Conservation (phyloP, 2,113 vertebrate genomes). For the Phalacrocorax aristotelis region DNA sequence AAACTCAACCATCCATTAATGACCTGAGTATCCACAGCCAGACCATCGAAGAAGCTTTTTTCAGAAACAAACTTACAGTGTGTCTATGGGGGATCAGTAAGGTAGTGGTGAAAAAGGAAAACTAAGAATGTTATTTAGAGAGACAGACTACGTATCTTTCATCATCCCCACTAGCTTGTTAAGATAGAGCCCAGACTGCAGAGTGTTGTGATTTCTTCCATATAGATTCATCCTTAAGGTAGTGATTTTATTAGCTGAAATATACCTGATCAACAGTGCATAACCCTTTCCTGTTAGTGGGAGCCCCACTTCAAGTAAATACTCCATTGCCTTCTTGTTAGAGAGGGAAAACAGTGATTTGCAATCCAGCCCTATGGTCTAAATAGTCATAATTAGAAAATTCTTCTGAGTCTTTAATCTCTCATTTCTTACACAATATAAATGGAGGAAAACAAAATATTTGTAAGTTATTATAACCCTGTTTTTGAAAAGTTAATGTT, state of each 20-base stretch:
- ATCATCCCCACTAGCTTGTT: background rate
- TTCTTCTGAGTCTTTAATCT: background rate
- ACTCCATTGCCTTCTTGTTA: background rate
- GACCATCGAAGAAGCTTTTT: background rate
- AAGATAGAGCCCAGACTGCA: background rate
- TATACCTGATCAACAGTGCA: background rate
- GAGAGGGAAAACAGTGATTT: background rate
- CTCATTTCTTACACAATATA: background rate
- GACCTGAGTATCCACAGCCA: background rate
- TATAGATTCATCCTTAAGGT: background rate
- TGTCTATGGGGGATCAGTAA: background rate
- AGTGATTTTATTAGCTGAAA: background rate
- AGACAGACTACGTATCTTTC: background rate
- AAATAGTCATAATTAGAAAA: background rate
- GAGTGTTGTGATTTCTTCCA: background rate
- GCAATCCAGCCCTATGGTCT: background rate
- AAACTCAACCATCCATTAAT: background rate
- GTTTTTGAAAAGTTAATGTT: background rate
- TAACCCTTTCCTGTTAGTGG: background rate
- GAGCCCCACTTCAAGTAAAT: background rate
- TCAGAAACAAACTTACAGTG: background rate
- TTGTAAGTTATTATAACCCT: background rate
- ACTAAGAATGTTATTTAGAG: background rate
- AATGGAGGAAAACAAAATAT: background rate
- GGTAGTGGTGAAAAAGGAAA: background rate